Base-by-base conservation (phyloP, 2,888 invertebrate species). In the Glaucopsyche alexis region DNA sequence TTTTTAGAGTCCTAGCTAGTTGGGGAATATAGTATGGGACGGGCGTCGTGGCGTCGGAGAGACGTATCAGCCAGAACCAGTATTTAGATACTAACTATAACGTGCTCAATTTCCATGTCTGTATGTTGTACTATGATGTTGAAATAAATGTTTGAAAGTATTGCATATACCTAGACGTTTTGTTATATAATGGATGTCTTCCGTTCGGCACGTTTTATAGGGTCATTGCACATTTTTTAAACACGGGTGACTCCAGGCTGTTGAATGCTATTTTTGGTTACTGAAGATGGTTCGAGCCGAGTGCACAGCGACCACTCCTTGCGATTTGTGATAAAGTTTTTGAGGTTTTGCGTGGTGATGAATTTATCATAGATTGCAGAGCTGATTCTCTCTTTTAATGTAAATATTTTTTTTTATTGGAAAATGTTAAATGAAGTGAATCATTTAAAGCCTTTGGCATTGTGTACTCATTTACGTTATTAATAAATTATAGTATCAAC, bases 141-240 rank as follows among this genome's bases (percentile, higher is more conserved):
- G 84, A 87, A 82, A 78, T 76, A 84, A 87, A 87, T 85, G 85
- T 88, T 91, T 90, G 87, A 84, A 85, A 86, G 86, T 82, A 84
- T 87, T 78, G 83, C 87, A 78, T 80, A 75, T 78, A 79, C 75
- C 75, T 77, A 76, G 85, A 97, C 97, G 95, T 97, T 98, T 97
- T 94, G 95, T 98, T 94, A 98, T 76, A 87, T 97, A 97, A 93
- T 97, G 83, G 89, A 91, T 87, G 93, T 93, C 93, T 93, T 93
- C 93, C 93, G 93, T 93, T 93, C 79, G 87, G 90, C 93, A 93
- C 93, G 85, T 88, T 90, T 87, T 86, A 86, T 88, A 88, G 85
- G 84, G 83, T 87, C 84, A 83, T 84, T 85, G 91, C 93, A 93
- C 92, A 86, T 86, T 89, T 87, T 87, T 88, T 86, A 86, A 75